These are phyloP conservation scores for Pantherophis alleghaniensis DNA, from an alignment of 2,797 vertebrate genomes.

Conservation along the genomic window DNA sequence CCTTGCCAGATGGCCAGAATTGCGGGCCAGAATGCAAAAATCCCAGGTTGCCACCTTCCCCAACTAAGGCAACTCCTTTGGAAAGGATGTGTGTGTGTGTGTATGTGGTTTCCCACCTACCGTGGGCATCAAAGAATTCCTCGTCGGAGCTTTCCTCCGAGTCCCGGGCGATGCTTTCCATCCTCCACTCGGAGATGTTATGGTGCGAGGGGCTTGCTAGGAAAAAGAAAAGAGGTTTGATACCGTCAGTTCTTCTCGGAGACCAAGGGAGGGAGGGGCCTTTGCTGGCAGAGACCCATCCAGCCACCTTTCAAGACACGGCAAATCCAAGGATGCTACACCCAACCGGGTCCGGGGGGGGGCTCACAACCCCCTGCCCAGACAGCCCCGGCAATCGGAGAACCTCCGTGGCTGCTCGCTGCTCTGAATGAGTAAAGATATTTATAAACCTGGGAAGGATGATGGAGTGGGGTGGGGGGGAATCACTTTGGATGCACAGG, in stretches of 20 bases:
- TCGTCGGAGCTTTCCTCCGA: slow-evolving; percentile 94
- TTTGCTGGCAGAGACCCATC: slow-evolving; percentile 53
- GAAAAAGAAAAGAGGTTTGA: slow-evolving; percentile 55
- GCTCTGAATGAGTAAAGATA: slow-evolving; percentile 60
- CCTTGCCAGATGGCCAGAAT: rapidly evolving
- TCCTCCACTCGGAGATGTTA: slow-evolving; percentile 94
- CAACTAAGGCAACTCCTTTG: not conserved
- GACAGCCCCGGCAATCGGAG: slow-evolving; percentile 50
- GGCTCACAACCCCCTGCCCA: slow-evolving; percentile 53
- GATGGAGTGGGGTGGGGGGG: slow-evolving; percentile 31
- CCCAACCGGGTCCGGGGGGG: slow-evolving; percentile 12
- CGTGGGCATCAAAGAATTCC: slow-evolving; percentile 95
- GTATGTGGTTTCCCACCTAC: slow-evolving; percentile 68
- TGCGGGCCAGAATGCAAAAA: not conserved
- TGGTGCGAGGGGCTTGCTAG: slow-evolving; percentile 91
- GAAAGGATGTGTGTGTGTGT: not conserved
- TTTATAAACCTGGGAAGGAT: slow-evolving; percentile 65
- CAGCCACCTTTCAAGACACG: slow-evolving; percentile 46
- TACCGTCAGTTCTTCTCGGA: slow-evolving; percentile 22
- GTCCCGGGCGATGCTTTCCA: slow-evolving; percentile 96
- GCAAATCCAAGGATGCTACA: slow-evolving; percentile 52
- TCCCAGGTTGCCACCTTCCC: not conserved
- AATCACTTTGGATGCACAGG: slow-evolving; percentile 61
- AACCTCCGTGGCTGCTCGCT: slow-evolving; percentile 39
- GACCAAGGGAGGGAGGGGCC: slow-evolving; percentile 50